Conservation (phyloP, 2,797 vertebrate species). For the Enteromius argenteus region DNA sequence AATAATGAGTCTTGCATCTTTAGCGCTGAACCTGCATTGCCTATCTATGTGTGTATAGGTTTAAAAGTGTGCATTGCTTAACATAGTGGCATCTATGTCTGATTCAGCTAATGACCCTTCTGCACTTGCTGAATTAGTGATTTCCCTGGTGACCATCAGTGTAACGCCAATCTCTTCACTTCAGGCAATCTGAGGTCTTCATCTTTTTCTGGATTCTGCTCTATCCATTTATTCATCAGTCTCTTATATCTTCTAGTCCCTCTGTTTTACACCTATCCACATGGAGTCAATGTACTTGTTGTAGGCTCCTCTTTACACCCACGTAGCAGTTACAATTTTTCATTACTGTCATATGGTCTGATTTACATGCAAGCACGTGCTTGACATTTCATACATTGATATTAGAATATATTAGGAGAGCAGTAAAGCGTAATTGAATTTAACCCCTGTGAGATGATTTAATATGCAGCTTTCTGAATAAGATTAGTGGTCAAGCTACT, state of each 20-base stretch:
- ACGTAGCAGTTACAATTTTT: constrained; percentile 67
- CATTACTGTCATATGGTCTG: constrained; percentile 69
- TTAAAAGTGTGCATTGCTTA: neutral
- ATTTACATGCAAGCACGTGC: constrained; percentile 68
- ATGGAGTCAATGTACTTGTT: constrained; percentile 11
- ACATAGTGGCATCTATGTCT: neutral
- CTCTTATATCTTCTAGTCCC: constrained; percentile 1
- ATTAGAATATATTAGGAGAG: constrained; percentile 46
- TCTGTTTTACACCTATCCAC: constrained; percentile 16
- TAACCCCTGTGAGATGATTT: constrained; percentile 33
- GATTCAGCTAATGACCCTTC: constrained; percentile 1
- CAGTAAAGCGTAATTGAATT: constrained; percentile 54
- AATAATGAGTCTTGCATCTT: neutral
- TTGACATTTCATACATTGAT: constrained; percentile 72
- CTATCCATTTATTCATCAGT: constrained; percentile 43
- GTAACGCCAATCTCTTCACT: constrained; percentile 54
- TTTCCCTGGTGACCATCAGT: constrained; percentile 67
- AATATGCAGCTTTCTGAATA: constrained; percentile 37
- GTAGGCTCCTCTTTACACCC: constrained; percentile 55
- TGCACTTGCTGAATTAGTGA: constrained; percentile 50
- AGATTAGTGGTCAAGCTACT: constrained; percentile 32
- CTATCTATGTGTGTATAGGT: neutral
- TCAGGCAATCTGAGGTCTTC: constrained; percentile 49
- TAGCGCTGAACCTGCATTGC: neutral
- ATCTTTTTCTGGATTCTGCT: constrained; percentile 60